These are phyloP conservation scores for Peromyscus eremicus DNA, from an alignment of 2,797 vertebrate species.

Conservation along the genomic window DNA sequence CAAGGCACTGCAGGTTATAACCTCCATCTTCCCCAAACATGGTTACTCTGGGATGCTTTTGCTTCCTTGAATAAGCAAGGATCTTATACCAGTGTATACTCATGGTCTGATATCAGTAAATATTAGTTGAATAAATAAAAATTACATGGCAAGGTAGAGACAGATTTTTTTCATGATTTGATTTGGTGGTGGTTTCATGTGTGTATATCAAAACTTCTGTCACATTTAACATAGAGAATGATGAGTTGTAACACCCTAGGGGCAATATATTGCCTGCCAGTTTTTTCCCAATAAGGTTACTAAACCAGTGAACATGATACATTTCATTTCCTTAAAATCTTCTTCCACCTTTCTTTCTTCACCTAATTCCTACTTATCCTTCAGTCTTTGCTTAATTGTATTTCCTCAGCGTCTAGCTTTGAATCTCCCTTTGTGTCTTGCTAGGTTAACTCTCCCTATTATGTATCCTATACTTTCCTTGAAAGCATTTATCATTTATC, in stretches of 20 bases:
- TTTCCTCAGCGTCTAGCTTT: constrained; percentile 8
- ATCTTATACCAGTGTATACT: not conserved
- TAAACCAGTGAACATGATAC: not conserved
- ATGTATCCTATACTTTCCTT: not conserved
- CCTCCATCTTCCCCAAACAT: not conserved
- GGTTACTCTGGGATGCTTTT: constrained; percentile 1
- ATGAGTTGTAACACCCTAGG: not conserved
- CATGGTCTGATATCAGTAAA: constrained; percentile 26
- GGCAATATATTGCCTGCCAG: constrained; percentile 3
- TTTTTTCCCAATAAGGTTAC: not conserved
- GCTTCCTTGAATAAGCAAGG: not conserved
- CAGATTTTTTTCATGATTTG: not conserved
- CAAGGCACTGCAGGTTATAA: not conserved
- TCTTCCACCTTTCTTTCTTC: constrained; percentile 7
- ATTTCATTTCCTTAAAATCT: not conserved
- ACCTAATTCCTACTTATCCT: constrained; percentile 9
- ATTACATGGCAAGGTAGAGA: constrained; percentile 21
- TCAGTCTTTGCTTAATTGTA: constrained; percentile 31
- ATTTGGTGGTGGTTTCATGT: constrained; percentile 27
- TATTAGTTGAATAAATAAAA: constrained; percentile 50
- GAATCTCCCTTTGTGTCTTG: not conserved
- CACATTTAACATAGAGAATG: not conserved
- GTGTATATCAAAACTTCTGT: not conserved
- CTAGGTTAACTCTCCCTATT: constrained; percentile 5
- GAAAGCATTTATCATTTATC: constrained; percentile 32